Conservation (phyloP, 2,888 invertebrate species). For the Eledona agricola region DNA sequence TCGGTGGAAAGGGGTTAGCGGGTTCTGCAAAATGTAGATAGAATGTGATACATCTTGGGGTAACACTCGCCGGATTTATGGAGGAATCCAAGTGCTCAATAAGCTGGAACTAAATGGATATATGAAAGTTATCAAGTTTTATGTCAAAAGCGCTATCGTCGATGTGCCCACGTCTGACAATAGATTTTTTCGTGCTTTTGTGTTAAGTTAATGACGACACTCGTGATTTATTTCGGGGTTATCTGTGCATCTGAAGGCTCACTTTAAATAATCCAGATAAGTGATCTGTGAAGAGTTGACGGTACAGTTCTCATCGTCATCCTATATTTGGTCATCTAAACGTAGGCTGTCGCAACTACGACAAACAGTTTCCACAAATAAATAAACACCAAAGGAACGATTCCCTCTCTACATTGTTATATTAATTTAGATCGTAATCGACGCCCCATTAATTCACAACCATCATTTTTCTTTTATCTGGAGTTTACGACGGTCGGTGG, state of each 20-base stretch:
- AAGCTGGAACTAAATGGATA: slow-evolving; percentile 56
- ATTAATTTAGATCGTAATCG: slow-evolving; percentile 54
- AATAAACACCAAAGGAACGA: slow-evolving; percentile 34
- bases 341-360: too few relatives aligned
- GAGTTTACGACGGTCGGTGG: slow-evolving; percentile 53
- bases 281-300: slow-evolving; percentile 42
- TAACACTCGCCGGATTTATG: slow-evolving; percentile 50
- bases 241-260: slow-evolving; percentile 46
- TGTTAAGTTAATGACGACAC: slow-evolving; percentile 30
- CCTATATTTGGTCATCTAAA: slow-evolving; percentile 47
- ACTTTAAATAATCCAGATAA: slow-evolving; percentile 49
- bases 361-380: too few relatives aligned
- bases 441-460: slow-evolving; percentile 51
- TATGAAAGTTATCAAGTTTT: slow-evolving; percentile 55
- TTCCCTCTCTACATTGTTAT: slow-evolving; percentile 37
- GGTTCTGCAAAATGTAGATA: slow-evolving; percentile 55
- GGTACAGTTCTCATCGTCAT: slow-evolving; percentile 47
- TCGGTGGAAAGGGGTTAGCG: slow-evolving; percentile 49
- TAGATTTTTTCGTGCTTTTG: slow-evolving; percentile 33
- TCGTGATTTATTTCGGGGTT: slow-evolving; percentile 43
- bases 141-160: slow-evolving; percentile 50
- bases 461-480: slow-evolving; percentile 53
- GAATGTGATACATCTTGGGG: slow-evolving; percentile 53
- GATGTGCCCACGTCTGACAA: slow-evolving; percentile 30
- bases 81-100: slow-evolving; percentile 52